These are phyloP conservation scores for Dasypolia templi DNA, from an alignment of 2,888 invertebrate genomes.

Conservation along the genomic window DNA sequence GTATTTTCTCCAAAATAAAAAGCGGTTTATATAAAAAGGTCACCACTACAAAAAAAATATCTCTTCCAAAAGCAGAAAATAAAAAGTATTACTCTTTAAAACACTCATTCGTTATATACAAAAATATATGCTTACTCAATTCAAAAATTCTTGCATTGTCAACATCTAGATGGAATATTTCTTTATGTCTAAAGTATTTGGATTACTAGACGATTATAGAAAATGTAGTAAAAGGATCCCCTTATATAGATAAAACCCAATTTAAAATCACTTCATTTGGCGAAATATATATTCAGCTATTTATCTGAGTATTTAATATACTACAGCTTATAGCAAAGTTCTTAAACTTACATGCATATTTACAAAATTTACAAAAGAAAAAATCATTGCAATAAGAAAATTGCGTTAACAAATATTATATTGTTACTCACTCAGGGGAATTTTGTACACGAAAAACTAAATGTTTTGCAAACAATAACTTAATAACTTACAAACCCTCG, in stretches of 20 bases:
- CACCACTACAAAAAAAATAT: constrained; percentile 59
- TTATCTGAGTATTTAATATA: constrained; percentile 65
- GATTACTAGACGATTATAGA: constrained; percentile 51
- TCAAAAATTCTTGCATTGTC: constrained; percentile 59
- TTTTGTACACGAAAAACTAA: constrained; percentile 58
- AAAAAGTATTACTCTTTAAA: constrained; percentile 55
- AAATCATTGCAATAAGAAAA: constrained; percentile 50
- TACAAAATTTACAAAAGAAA: constrained; percentile 84
- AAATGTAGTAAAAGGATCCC: constrained; percentile 53
- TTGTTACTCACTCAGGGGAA: constrained; percentile 50
- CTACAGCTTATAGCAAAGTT: constrained; percentile 74
- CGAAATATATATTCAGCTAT: constrained; percentile 67
- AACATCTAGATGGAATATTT: constrained; percentile 43
- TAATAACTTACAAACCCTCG: constrained; percentile 45
- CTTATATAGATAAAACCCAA: constrained; percentile 62
- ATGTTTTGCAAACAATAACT: constrained; percentile 44
- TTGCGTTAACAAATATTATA: constrained; percentile 49
- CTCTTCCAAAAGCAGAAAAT: constrained; percentile 60
- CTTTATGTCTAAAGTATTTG: constrained; percentile 46
- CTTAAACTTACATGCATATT: constrained; percentile 82
- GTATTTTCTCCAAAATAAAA: constrained; percentile 43
- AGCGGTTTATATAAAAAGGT: constrained; percentile 54
- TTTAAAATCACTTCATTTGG: constrained; percentile 66
- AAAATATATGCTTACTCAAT: constrained; percentile 54
- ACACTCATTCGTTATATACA: constrained; percentile 66